Evolutionary conservation across 2,797 vertebrate species (phyloP), one percentile per base, ranked within the genome.

Genomic region (Epinephelus malabaricus): DNA sequence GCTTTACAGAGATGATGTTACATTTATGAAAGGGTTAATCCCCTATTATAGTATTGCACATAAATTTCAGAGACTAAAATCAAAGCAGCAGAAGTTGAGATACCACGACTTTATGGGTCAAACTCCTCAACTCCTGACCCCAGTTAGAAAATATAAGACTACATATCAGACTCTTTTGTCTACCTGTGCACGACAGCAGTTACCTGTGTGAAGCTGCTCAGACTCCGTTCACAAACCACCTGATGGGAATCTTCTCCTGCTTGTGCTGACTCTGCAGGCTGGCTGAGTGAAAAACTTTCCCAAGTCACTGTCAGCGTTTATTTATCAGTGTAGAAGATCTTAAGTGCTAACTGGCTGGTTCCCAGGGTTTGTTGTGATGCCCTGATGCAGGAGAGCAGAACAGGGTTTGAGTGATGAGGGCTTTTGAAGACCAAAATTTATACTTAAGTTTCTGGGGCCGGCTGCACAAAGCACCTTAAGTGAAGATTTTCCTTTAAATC

Each of bases 241-340:
- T 78, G 82, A 83, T 88, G 76, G 76, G 82, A 90, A 90, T 64
- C 61, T 34, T 4, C 43, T 60, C 12, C 27, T 15, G 54, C 30
- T 73, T 74, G 30, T 84, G 86, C 82, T 85, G 85, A 92, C 73
- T 78, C 66, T 55, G 78, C 72, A 62, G 46, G 3, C 30, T 5
- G 54, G 11, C 49, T 43, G 30, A 75, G 62, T 50, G 63, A 71
- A 81, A 78, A 50, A 25, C 8, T 2, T 6, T 40, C 1, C 3
- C 45, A 38, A 46, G 30, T 59, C 2, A 0, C n/a, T 23, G 72
- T 93, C 88, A 92, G 91, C 86, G 9, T 80, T 88, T 85, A 67
- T 84, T 90, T 90, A 90, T 90, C 88, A 84, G 38, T 5, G 65
- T 5, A 1, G 30, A 67, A 70, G 51, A 92, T 88, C 78, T 7